A percentile compares a stretch with the other conserved stretches of the same genome.
Conservation (phyloP, 2,113 vertebrate genomes). For the Eurystomus gularis region DNA sequence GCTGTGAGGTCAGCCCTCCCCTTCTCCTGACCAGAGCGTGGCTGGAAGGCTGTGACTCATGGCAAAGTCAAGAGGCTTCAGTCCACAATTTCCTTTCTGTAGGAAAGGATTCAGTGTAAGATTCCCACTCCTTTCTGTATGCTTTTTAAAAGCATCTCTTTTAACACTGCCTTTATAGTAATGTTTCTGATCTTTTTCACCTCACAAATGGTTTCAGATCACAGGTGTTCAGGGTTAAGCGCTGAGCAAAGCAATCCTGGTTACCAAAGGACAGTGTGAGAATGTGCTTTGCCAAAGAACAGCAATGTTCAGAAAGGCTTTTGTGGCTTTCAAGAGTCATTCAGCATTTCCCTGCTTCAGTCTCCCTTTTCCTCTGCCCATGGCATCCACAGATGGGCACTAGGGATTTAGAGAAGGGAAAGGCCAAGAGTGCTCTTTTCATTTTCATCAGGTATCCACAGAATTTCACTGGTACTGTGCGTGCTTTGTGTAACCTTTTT, state of each 20-base stretch:
- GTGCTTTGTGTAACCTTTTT: background rate
- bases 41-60: background rate
- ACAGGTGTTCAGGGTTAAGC: background rate
- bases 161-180: background rate
- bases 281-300: background rate
- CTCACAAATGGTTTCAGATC: background rate
- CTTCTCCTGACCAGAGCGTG: background rate
- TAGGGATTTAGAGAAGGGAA: background rate
- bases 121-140: background rate
- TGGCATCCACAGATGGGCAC: background rate
- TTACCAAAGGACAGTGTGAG: background rate
- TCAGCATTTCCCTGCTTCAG: background rate
- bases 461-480: background rate
- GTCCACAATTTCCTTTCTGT: background rate
- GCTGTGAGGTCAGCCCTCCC: background rate
- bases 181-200: background rate
- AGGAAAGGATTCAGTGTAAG: background rate
- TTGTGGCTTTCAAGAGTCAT: background rate
- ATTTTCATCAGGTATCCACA: background rate
- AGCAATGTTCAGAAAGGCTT: background rate
- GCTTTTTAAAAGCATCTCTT: background rate
- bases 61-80: background rate
- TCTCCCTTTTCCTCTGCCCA: background rate
- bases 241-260: background rate
- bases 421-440: background rate